A percentile compares a stretch with the other conserved stretches of the same genome.
phyloP scores from a whole-genome alignment of 2,888 invertebrate species.

The Clivina fossor region DNA sequence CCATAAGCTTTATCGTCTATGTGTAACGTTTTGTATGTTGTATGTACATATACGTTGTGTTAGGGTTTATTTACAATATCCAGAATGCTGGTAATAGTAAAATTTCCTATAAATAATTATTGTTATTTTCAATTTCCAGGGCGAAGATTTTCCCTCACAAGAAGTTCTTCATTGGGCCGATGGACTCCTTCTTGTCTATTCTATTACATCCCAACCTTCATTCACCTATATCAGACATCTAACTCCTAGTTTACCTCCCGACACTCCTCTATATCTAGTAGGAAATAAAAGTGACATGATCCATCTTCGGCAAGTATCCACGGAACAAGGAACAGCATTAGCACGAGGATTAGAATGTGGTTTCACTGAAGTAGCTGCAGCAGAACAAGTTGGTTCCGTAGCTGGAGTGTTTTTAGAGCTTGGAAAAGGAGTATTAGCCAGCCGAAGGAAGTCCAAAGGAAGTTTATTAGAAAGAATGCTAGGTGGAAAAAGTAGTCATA shows the following conservation, averaged over 20 bases:
- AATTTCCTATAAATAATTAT: not conserved
- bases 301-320: conserved; percentile 82
- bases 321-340: conserved; percentile 84
- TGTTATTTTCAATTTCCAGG: conserved; percentile 54
- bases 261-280: conserved; percentile 80
- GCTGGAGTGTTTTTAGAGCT: conserved; percentile 79
- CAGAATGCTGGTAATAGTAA: not conserved
- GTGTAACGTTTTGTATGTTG: too few relatives aligned
- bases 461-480: conserved; percentile 82
- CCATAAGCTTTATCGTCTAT: too few relatives aligned
- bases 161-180: conserved; percentile 89
- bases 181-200: conserved; percentile 84
- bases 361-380: conserved; percentile 85
- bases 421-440: conserved; percentile 76
- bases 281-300: conserved; percentile 92
- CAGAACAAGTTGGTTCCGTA: conserved; percentile 83
- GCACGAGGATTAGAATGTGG: conserved; percentile 87
- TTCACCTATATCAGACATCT: conserved; percentile 69
- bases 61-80: too few relatives aligned
- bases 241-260: conserved; percentile 53
- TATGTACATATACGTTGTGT: too few relatives aligned
- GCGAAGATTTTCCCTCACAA: conserved; percentile 65
- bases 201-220: conserved; percentile 83
- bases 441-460: conserved; percentile 81
- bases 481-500: conserved; percentile 68